phyloP scores from a whole-genome alignment of 92 coral and sea anemone species.

The Phenganax stokvisi region DNA sequence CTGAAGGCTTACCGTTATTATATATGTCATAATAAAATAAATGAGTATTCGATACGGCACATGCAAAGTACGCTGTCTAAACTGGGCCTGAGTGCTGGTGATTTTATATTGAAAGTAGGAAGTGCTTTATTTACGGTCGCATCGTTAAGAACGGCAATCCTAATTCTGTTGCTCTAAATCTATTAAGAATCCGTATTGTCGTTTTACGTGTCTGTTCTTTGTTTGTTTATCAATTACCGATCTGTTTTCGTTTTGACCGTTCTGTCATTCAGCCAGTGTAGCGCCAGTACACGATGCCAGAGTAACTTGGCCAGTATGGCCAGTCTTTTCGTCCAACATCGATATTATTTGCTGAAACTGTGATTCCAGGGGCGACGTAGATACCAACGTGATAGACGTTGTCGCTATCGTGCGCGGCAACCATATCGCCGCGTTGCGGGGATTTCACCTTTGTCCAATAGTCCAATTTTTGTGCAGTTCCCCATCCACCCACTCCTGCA shows the following conservation, averaged over 20 bases:
- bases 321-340: conserved; percentile 27
- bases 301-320: background rate
- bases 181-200: too few species aligned
- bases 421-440: conserved; percentile 36
- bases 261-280: conserved; percentile 18
- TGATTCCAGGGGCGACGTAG: conserved; percentile 11
- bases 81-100: too few species aligned
- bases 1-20: too few species aligned
- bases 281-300: conserved; percentile 38
- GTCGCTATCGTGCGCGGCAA: conserved; percentile 4
- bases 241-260: background rate
- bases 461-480: background rate
- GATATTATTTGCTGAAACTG: conserved; percentile 30
- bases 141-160: too few species aligned
- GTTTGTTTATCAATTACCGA: too few species aligned
- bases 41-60: too few species aligned
- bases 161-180: too few species aligned
- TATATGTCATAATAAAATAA: too few species aligned
- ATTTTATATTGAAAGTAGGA: too few species aligned
- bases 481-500: conserved; percentile 43
- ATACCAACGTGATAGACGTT: conserved; percentile 44
- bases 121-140: too few species aligned
- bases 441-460: conserved; percentile 28
- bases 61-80: too few species aligned
- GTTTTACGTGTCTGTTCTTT: too few species aligned